A percentile compares a stretch with the other conserved stretches of the same genome.
phyloP scores from a whole-genome alignment of 2,113 vertebrate genomes.

The Pimephales promelas region DNA sequence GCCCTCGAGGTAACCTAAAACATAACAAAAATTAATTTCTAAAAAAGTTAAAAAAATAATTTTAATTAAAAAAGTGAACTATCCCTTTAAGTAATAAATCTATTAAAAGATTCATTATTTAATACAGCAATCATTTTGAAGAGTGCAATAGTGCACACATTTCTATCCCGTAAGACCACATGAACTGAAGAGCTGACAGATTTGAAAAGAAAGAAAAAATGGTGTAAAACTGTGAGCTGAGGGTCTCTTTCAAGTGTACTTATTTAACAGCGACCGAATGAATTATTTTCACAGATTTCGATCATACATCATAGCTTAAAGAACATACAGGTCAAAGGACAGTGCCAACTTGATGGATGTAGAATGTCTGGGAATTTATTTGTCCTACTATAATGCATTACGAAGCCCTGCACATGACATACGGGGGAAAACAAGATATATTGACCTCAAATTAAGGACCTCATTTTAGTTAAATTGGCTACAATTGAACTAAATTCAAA shows the following conservation, averaged over 20 bases:
- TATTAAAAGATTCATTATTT: neutral
- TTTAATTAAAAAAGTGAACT: no score
- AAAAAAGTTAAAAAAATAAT: no score
- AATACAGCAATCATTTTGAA: neutral
- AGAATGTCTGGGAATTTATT: constrained; percentile 17
- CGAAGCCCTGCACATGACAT: neutral
- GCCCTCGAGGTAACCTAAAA: no score
- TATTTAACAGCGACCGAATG: neutral
- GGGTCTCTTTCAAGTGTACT: neutral
- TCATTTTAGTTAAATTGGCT: neutral
- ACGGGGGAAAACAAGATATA: neutral
- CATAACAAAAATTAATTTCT: no score
- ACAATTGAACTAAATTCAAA: no score
- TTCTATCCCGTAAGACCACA: neutral
- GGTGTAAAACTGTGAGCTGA: neutral
- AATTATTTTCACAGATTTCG: constrained; percentile 4
- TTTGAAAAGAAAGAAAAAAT: neutral
- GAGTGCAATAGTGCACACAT: neutral
- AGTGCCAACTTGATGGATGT: constrained; percentile 29
- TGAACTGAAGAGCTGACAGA: neutral
- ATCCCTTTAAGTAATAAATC: neutral
- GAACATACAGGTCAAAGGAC: constrained; percentile 15
- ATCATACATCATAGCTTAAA: constrained; percentile 6
- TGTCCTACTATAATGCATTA: neutral
- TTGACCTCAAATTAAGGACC: neutral